Evolutionary conservation across 2,888 invertebrate genomes (phyloP), one percentile per base, ranked within the genome.

Genomic region (Eupeodes latifasciatus): DNA sequence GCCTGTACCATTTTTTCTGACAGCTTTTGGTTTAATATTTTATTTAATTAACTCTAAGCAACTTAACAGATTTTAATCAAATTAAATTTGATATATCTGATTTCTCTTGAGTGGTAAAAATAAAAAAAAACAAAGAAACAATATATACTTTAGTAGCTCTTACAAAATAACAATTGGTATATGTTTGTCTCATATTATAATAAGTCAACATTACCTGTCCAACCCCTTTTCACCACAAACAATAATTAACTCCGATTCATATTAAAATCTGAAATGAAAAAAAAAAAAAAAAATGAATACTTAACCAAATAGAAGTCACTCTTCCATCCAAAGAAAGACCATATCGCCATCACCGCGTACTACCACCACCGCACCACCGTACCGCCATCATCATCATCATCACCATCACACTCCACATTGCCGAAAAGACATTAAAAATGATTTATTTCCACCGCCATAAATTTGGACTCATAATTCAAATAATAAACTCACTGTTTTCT

Each of bases 401-500:
- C 79, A 61, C 44, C 72, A 61, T 55, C 78, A 75, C 76, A 83
- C 80, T 67, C 74, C 61, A 40, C 77, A 77, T 66, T 81, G 81
- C 85, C 81, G 85, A 85, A 88, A 88, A 85, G 88, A 84, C 88
- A 88, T 88, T 88, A 88, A 88, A 85, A 85, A 88, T 88, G 88
- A 88, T 88, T 88, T 88, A 88, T 88, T 74, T 61, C 77, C 72
- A 75, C 77, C 77, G 78, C 85, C 88, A 88, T 88, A 84, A 88
- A 88, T 85, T 84, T 78, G 81, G 88, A 88, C 85, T 88, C 88
- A 88, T 88, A 88, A 88, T 88, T 88, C 88, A 88, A 88, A 85
- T 85, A 88, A 85, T 88, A 85, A 88, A 88, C 77, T 85, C 77
- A 81, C 88, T 88, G 85, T 85, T 85, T 75, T 69, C 81, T 34